Percentiles rank a stretch among this genome's conserved stretches.
phyloP scores from a whole-genome alignment of 1,140 invertebrate species.

The Drosophila setifemur region DNA sequence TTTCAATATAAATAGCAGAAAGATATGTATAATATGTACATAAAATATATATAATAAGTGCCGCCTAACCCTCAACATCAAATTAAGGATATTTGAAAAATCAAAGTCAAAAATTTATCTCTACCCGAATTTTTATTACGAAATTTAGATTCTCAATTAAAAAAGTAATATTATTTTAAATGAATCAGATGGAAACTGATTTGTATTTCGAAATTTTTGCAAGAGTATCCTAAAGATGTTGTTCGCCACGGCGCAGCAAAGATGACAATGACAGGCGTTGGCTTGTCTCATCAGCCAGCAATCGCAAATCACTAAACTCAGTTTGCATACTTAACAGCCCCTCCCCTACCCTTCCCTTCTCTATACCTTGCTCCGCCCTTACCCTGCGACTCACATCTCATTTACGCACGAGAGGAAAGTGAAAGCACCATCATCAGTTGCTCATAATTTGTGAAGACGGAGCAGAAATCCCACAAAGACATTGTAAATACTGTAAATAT shows the following conservation, averaged over 20 bases:
- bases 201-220: neutral
- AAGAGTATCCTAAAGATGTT: neutral
- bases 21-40: no score
- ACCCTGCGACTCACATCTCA: conserved; percentile 19
- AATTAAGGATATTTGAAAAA: no score
- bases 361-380: neutral
- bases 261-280: conserved; percentile 32
- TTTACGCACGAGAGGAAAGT: conserved; percentile 61
- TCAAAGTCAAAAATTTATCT: no score
- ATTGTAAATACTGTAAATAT: conserved; percentile 64
- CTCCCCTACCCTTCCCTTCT: neutral
- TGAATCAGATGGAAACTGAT: no score
- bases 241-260: neutral
- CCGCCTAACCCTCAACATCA: no score
- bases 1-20: no score
- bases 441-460: conserved; percentile 43
- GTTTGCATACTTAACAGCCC: conserved; percentile 26
- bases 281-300: conserved; percentile 28
- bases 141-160: no score
- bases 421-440: conserved; percentile 60
- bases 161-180: no score
- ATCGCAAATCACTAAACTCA: conserved; percentile 32
- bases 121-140: no score
- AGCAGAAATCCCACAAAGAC: conserved; percentile 6
- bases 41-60: no score